Percentiles rank a stretch among this genome's conserved stretches.
Conservation (phyloP, 1,140 invertebrate species). For the Caenorhabditis tropicalis region DNA sequence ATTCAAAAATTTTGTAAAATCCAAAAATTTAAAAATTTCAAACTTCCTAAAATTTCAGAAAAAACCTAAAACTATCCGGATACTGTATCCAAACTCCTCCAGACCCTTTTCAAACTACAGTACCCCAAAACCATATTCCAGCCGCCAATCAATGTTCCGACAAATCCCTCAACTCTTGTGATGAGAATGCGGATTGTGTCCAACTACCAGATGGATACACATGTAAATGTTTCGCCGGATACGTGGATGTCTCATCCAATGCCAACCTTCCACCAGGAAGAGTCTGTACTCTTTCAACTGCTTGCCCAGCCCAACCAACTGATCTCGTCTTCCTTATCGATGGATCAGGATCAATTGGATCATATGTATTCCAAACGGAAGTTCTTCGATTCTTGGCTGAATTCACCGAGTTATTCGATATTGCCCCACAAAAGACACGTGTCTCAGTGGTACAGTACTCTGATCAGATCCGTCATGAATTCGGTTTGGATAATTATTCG, state of each 20-base stretch:
- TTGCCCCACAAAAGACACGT: constrained; percentile 69
- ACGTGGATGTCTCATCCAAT: constrained; percentile 70
- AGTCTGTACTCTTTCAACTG: constrained; percentile 71
- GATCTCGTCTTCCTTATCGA: constrained; percentile 71
- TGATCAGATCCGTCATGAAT: constrained; percentile 71
- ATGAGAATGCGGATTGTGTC: constrained; percentile 73
- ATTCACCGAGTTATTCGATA: constrained; percentile 71
- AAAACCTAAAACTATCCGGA: too few relatives aligned
- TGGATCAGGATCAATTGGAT: constrained; percentile 71
- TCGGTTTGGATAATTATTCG: constrained; percentile 68
- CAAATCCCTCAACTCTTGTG: constrained; percentile 68
- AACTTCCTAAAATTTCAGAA: too few relatives aligned
- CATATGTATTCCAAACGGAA: constrained; percentile 71
- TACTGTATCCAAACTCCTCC: too few relatives aligned
- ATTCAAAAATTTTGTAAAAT: too few relatives aligned
- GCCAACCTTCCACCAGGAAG: constrained; percentile 70
- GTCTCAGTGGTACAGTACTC: constrained; percentile 72
- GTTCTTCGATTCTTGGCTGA: constrained; percentile 69
- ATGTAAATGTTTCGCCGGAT: constrained; percentile 71
- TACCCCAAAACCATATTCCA: background rate
- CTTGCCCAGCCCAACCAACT: constrained; percentile 69
- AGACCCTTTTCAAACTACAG: too few relatives aligned
- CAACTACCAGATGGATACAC: constrained; percentile 68
- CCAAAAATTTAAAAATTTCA: too few relatives aligned
- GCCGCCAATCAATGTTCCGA: constrained; percentile 68